Base-by-base conservation (phyloP, 1,140 invertebrate genomes). In the Patella vulgata region DNA sequence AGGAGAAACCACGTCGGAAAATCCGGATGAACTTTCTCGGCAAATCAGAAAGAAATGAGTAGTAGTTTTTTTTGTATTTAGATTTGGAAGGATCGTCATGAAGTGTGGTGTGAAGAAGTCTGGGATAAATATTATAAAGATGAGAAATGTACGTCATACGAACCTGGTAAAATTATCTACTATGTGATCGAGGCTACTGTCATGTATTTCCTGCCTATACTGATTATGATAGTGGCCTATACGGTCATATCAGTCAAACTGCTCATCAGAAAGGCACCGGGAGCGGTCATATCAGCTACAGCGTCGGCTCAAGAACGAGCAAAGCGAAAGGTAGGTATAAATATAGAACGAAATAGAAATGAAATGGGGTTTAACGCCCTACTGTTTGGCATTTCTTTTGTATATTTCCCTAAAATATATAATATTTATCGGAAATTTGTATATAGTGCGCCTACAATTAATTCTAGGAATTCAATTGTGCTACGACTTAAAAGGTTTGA, bases 161-260 rank as follows among this genome's bases (percentile, higher is more conserved):
- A 64, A 54, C 67, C 68, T 0, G 66, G 64, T 2, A 65, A 68
- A 44, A 55, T 53, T 11, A 55, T 80, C 19, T 86, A 86, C 60
- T 85, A 85, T 66, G 77, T 75, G 17, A 69, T 85, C n/a, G 74
- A 85, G 12, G 74, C 77, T 12, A 39, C 61, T 47, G 46, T 71
- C 40, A 67, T 71, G 61, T 61, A 48, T 58, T 62, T 67, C 42
- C 3, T 71, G 21, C 59, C 61, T 23, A 56, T 67, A 43, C 25
- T 50, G 47, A 39, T 71, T 48, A 67, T 67, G 42, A 57, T 67
- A n/a, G 48, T 59, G 21, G 46, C 59, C 31, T 63, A 65, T 60
- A 51, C 47, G 53, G 25, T 67, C 53, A 64, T 68, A 53, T 23
- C 33, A 42, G 17, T 68, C 47, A 44, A 74, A 43, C 63, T 79